A percentile compares a stretch with the other conserved stretches of the same genome.
These are phyloP conservation scores for Conops quadrifasciatus DNA, from an alignment of 2,888 invertebrate species.

Conservation along the genomic window DNA sequence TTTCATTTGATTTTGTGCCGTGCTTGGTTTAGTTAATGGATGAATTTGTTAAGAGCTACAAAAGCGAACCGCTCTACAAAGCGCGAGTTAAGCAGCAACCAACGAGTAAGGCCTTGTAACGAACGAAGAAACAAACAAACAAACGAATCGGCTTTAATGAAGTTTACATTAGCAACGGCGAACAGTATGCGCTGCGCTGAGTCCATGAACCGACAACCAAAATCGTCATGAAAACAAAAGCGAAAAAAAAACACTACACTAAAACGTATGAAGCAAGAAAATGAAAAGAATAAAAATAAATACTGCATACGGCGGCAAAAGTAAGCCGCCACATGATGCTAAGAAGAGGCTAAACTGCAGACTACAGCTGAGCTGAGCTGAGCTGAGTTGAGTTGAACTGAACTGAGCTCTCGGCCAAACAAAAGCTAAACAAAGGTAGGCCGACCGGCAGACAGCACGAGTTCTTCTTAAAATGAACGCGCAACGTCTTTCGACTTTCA, in stretches of 20 bases:
- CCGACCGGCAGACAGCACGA: conserved; percentile 8
- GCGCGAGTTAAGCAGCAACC: background rate
- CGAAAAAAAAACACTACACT: background rate
- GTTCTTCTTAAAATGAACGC: conserved; percentile 8
- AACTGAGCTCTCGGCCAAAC: background rate
- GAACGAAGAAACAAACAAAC: too few species aligned
- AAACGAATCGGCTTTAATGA: conserved; percentile 21
- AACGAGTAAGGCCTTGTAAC: background rate
- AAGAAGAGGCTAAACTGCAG: background rate
- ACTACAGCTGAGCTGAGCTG: too few species aligned
- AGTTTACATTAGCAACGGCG: conserved; percentile 24
- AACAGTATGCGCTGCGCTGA: background rate
- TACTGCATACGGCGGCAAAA: background rate
- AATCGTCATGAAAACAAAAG: background rate
- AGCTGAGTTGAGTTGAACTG: too few species aligned
- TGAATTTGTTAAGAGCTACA: conserved; percentile 18
- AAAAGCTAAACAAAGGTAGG: conserved; percentile 30
- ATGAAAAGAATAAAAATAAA: conserved; percentile 1
- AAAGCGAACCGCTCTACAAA: background rate
- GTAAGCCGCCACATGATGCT: conserved; percentile 1
- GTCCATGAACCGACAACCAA: background rate
- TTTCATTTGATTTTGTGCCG: conserved; percentile 20
- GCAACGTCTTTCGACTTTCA: conserved; percentile 26
- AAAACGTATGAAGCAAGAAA: too few species aligned
- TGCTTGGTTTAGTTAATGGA: conserved; percentile 20